A percentile compares a stretch with the other conserved stretches of the same genome.
Conservation (phyloP, 2,888 invertebrate genomes). For the Lochmaea crataegi region DNA sequence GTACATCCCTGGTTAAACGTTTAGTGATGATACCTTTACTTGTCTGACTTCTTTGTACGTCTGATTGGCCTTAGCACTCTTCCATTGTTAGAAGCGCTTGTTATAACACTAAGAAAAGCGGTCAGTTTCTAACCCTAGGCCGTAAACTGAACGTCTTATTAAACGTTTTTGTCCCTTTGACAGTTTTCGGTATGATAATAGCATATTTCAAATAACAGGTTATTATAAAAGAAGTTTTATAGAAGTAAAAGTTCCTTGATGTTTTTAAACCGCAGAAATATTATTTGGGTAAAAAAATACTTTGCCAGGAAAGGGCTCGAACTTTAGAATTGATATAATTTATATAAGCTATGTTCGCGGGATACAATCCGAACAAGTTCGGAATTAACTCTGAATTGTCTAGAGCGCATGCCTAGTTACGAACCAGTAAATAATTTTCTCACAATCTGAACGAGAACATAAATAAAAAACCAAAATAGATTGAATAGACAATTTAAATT, state of each 20-base stretch:
- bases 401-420: no score
- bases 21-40: no score
- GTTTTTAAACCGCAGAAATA: constrained; percentile 1
- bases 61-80: constrained; percentile 15
- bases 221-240: background rate
- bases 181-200: constrained; percentile 14
- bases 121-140: constrained; percentile 12
- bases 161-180: constrained; percentile 18
- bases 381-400: no score
- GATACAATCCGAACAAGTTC: no score
- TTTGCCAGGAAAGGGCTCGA: background rate
- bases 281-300: background rate
- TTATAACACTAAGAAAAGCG: constrained; percentile 7
- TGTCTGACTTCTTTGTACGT: background rate
- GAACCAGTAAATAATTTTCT: no score
- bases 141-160: constrained; percentile 9
- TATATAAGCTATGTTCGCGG: no score
- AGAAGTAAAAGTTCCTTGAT: background rate
- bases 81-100: constrained; percentile 3
- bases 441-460: no score
- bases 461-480: no score
- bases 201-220: constrained; percentile 12
- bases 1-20: background rate
- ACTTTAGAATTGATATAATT: no score
- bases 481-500: no score